These are phyloP conservation scores for Melikaiella ostensackeni DNA, from an alignment of 2,888 invertebrate species.

Conservation along the genomic window DNA sequence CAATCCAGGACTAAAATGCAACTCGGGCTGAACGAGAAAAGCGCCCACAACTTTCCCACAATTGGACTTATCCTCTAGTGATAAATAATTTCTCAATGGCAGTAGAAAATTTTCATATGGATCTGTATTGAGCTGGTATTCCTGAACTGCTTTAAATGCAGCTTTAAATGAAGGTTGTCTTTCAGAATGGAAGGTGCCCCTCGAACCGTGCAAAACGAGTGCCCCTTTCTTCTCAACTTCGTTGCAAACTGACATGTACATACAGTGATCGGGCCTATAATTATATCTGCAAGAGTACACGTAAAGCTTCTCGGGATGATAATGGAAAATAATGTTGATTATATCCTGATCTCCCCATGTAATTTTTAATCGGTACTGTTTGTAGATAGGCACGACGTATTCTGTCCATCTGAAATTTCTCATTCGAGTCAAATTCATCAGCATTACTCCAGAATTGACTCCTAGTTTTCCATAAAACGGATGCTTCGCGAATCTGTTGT, in stretches of 20 bases:
- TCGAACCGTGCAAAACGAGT: slow-evolving; percentile 92
- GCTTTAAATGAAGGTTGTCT: slow-evolving; percentile 92
- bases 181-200: slow-evolving; percentile 90
- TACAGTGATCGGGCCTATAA: slow-evolving; percentile 96
- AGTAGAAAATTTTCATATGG: slow-evolving; percentile 81
- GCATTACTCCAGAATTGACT: slow-evolving; percentile 97
- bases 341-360: slow-evolving; percentile 99
- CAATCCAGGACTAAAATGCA: slow-evolving; percentile 59
- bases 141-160: slow-evolving; percentile 82
- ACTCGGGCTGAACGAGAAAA: slow-evolving; percentile 76
- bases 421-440: slow-evolving; percentile 97
- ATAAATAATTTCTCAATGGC: slow-evolving; percentile 80
- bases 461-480: slow-evolving; percentile 95
- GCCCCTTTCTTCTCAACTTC: slow-evolving; percentile 85
- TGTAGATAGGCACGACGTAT: slow-evolving; percentile 90
- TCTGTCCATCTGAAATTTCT: slow-evolving; percentile 90
- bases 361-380: slow-evolving; percentile 90
- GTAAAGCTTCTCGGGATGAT: slow-evolving; percentile 88
- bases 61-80: slow-evolving; percentile 80
- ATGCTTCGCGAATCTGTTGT: slow-evolving; percentile 96
- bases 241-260: slow-evolving; percentile 94
- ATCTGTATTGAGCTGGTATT: slow-evolving; percentile 84
- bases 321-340: slow-evolving; percentile 93
- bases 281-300: slow-evolving; percentile 92
- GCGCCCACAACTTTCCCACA: slow-evolving; percentile 82